phyloP scores from a whole-genome alignment of 2,888 invertebrate genomes.

The Gryllus longicercus region DNA sequence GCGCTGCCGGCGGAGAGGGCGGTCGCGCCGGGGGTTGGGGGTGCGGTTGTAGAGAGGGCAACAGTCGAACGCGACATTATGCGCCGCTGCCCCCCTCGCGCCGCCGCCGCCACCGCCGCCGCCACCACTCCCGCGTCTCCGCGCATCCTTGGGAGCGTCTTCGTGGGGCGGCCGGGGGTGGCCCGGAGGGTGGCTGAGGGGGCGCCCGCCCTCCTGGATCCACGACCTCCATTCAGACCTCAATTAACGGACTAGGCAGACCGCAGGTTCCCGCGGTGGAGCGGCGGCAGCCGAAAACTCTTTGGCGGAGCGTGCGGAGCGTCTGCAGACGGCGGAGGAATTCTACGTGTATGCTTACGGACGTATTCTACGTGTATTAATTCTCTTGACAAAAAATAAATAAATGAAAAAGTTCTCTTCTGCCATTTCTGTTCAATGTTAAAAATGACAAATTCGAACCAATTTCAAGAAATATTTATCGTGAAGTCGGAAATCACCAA shows the following conservation, averaged over 20 bases:
- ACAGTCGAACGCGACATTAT: conserved; percentile 3
- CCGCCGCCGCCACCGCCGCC: not conserved
- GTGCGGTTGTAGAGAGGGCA: not conserved
- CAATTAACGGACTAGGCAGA: not conserved
- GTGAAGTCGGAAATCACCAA: too few species aligned
- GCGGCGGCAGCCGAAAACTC: too few species aligned
- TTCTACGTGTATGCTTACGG: too few species aligned
- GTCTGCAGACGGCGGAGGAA: too few species aligned
- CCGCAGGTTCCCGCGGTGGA: not conserved
- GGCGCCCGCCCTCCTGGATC: not conserved
- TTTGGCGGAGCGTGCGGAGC: too few species aligned
- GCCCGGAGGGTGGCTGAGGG: not conserved
- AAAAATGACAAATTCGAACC: too few species aligned
- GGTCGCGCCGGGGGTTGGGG: not conserved
- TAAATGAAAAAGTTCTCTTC: too few species aligned
- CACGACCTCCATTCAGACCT: not conserved
- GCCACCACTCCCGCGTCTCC: not conserved
- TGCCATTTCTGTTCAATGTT: too few species aligned
- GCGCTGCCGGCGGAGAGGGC: not conserved
- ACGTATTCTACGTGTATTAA: too few species aligned
- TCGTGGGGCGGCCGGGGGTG: too few species aligned
- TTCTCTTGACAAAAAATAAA: too few species aligned
- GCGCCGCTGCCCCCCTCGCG: not conserved
- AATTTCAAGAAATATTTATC: too few species aligned
- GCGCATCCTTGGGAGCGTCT: not conserved